These are phyloP conservation scores for Mythimna ferrago DNA, from an alignment of 2,888 invertebrate genomes.

Conservation along the genomic window DNA sequence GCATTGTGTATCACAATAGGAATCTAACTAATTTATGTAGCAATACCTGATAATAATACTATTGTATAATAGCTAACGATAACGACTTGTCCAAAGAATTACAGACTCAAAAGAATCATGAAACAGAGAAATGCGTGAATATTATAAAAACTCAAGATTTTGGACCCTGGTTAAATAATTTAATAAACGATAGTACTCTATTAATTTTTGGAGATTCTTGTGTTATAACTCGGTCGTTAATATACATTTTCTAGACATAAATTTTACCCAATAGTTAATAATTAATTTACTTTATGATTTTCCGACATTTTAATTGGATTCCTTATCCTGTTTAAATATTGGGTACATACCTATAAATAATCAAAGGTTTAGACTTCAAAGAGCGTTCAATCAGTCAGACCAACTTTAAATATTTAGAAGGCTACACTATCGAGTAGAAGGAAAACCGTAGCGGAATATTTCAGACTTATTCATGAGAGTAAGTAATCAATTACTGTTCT, in stretches of 20 bases:
- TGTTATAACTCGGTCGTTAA: not conserved
- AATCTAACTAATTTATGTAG: not conserved
- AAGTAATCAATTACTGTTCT: constrained; percentile 74
- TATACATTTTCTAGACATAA: constrained; percentile 13
- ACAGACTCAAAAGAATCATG: constrained; percentile 33
- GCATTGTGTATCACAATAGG: not conserved
- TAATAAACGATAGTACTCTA: constrained; percentile 30
- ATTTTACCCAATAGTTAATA: not conserved
- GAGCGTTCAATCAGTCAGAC: constrained; percentile 45
- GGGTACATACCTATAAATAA: not conserved
- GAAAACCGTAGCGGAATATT: constrained; percentile 38
- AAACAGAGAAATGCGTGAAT: constrained; percentile 21
- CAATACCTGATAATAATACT: not conserved
- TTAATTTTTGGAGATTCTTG: constrained; percentile 22
- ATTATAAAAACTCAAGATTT: constrained; percentile 21
- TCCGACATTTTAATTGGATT: constrained; percentile 12
- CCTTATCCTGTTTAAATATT: constrained; percentile 10
- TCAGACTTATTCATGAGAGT: constrained; percentile 65
- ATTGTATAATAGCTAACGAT: not conserved
- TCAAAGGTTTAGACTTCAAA: constrained; percentile 33
- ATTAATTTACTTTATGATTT: constrained; percentile 35
- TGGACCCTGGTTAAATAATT: constrained; percentile 10
- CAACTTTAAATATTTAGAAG: constrained; percentile 31
- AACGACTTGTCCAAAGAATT: constrained; percentile 30
- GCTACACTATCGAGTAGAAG: constrained; percentile 23